Conservation (phyloP, 2,888 invertebrate species). For the Orthosia incerta region DNA sequence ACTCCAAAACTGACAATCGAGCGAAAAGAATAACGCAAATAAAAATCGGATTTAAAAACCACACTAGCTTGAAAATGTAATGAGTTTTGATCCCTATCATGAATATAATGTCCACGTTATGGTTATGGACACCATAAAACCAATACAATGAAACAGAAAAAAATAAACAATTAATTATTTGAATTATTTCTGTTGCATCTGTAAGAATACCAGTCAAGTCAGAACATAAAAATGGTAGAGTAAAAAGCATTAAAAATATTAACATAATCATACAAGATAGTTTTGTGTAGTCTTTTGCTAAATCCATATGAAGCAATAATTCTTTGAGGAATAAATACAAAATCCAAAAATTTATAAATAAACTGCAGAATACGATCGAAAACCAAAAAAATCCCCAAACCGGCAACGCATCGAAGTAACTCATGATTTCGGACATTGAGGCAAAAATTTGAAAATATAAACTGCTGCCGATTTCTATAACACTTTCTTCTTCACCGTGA, state of each 20-base stretch:
- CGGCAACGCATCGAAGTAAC: constrained; percentile 78
- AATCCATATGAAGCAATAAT: constrained; percentile 64
- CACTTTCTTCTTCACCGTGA: constrained; percentile 83
- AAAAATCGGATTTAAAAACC: constrained; percentile 81
- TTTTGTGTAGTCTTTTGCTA: constrained; percentile 71
- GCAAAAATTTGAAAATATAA: constrained; percentile 78
- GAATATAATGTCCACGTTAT: constrained; percentile 85
- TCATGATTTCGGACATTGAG: constrained; percentile 81
- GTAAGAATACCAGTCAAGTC: constrained; percentile 79
- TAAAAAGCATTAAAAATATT: constrained; percentile 68
- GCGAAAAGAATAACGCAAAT: constrained; percentile 69
- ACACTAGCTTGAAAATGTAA: constrained; percentile 82
- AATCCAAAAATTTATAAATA: constrained; percentile 81
- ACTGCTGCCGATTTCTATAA: constrained; percentile 79
- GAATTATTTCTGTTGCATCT: constrained; percentile 79
- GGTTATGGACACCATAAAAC: constrained; percentile 83
- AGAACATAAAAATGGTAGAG: constrained; percentile 83
- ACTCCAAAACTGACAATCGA: constrained; percentile 63
- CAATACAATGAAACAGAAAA: constrained; percentile 84
- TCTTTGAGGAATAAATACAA: constrained; percentile 78
- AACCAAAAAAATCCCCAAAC: constrained; percentile 85
- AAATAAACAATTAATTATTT: constrained; percentile 77
- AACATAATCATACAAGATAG: constrained; percentile 69
- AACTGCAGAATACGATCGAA: constrained; percentile 75
- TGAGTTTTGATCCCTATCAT: constrained; percentile 87